These are phyloP conservation scores for Plutella xylostella DNA, from an alignment of 2,888 invertebrate genomes.

Conservation along the genomic window DNA sequence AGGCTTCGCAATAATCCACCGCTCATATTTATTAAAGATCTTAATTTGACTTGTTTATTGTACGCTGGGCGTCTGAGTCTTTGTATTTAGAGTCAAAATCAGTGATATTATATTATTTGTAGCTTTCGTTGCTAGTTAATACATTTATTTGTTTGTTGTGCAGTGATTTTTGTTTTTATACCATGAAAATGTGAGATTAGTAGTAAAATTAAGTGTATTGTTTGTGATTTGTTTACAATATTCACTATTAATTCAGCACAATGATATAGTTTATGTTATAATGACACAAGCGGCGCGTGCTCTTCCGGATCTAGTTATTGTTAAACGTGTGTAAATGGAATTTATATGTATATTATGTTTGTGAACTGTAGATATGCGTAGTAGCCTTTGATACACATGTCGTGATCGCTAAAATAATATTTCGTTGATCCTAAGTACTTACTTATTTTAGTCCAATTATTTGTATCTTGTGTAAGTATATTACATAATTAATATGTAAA, in stretches of 20 bases:
- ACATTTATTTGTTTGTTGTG: too few species aligned
- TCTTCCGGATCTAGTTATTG: constrained; percentile 2
- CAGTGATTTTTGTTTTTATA: too few species aligned
- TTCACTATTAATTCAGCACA: constrained; percentile 5
- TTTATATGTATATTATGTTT: constrained; percentile 6
- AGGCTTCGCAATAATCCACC: too few species aligned
- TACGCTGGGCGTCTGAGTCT: too few species aligned
- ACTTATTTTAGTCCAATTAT: too few species aligned
- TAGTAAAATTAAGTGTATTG: constrained; percentile 4
- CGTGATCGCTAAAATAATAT: constrained; percentile 46
- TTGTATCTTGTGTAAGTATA: too few species aligned
- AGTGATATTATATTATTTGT: too few species aligned
- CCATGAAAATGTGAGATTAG: constrained; percentile 6
- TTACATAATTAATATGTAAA: too few species aligned
- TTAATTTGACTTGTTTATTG: too few species aligned
- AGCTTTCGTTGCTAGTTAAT: too few species aligned
- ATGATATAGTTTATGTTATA: background rate
- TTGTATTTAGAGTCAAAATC: too few species aligned
- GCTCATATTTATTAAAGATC: too few species aligned
- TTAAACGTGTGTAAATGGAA: constrained; percentile 3
- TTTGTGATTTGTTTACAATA: background rate
- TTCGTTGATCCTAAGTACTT: constrained; percentile 38
- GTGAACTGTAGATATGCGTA: background rate
- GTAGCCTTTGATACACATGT: constrained; percentile 32
- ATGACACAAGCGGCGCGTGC: background rate